Evolutionary conservation across 2,888 invertebrate species (phyloP), one percentile per base, ranked within the genome.

Genomic region (Eugnorisma glareosa): DNA sequence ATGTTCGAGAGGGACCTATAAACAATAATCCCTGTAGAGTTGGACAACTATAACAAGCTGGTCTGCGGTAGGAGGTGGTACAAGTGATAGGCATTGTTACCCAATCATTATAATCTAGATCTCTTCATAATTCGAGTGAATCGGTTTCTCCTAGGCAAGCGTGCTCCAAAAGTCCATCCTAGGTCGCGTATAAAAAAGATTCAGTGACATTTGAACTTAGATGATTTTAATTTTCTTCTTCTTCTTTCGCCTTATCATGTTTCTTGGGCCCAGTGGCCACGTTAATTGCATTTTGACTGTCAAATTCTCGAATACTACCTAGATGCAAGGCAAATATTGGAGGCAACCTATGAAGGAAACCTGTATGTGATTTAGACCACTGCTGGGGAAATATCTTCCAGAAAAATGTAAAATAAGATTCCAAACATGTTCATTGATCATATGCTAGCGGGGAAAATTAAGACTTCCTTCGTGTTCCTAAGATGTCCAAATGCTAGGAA

Each of bases 41-140:
- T 81, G 67, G 75, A 64, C 73, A 82, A 82, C 73, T 86, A 66
- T 86, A 86, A 77, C 86, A 82, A 84, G 82, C 73, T 86, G 81
- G 83, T 64, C 77, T 85, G 24, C 83, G 63, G 80, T 61, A n/a
- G 8, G 43, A 6, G 3, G 13, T 71, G 79, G 80, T 51, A 0
- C 68, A 83, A 83, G 64, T 35, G 3, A 43, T 35, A 48, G 15
- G 61, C n/a, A n/a, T n/a, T n/a, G n/a, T n/a, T n/a, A n/a, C n/a
- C n/a, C n/a, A n/a, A n/a, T n/a, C n/a, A n/a, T n/a, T n/a, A n/a
- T n/a, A n/a, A n/a, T n/a, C n/a, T n/a, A n/a, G n/a, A n/a, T n/a
- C n/a, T n/a, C n/a, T n/a, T n/a, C n/a, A n/a, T n/a, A n/a, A n/a
- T n/a, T n/a, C n/a, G n/a, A n/a, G n/a, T n/a, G n/a, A n/a, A n/a